Base-by-base conservation (phyloP, 2,888 invertebrate species). In the Erebia palarica region DNA sequence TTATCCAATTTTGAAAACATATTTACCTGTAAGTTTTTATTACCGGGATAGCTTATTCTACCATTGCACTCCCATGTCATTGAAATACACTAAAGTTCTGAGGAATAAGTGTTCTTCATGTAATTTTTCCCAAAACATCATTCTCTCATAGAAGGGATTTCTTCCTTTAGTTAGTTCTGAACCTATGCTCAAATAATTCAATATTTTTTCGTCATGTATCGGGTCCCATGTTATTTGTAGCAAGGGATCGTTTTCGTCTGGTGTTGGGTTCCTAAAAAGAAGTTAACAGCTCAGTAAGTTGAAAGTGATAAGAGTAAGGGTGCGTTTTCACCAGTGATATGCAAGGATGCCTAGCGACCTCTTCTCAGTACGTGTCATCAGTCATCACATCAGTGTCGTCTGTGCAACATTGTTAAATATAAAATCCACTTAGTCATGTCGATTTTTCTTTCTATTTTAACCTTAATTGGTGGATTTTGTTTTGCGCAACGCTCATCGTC, bases 111-210 rank as follows among this genome's bases (percentile, higher is more conserved):
- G 83, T 75, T 90, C 86, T 70, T 82, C 80, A 71, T 89, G 88
- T 7, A 93, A 80, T 57, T 88, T 75, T 49, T 93, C 93, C 93
- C 93, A 93, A 78, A 92, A 91, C 13, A 79, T 76, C 91, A 93
- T 91, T 76, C 93, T 81, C 49, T 91, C 91, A n/a, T 83, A 76
- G 73, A 88, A 91, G 1, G 93, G 93, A 74, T 91, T 91, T 70
- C 84, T 83, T 8, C 92, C 92, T 75, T 90, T 90, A 1, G 91
- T 91, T 14, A 93, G 82, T 76, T 92, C 90, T 21, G 86, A 80
- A 1, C 88, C 89, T 74, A 93, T 93, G 74, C 87, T 86, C 16
- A 93, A 80, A 75, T 89, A 93, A 79, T 92, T 89, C 47, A 93
- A 78, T 73, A 84, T 88, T 16, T 89, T 82, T 63, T 82, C 79